Evolutionary conservation across 2,888 invertebrate genomes (phyloP), one percentile per base, ranked within the genome.

Genomic region (Altica lythri): DNA sequence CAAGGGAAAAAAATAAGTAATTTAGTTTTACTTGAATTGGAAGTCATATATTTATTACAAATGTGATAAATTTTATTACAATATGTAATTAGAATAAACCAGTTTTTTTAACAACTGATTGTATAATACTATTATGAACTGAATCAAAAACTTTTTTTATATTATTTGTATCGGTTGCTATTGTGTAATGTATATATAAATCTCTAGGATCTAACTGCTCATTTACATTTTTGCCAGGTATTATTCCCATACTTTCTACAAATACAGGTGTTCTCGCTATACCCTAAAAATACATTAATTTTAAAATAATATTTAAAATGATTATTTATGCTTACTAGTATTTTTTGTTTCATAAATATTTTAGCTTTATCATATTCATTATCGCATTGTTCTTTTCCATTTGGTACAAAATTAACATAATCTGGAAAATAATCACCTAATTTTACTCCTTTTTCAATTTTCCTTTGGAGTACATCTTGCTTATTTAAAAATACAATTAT

Each of bases 401-500:
- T 66, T 0, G 78, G 75, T 6, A 75, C 69, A 67, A 80, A 89
- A n/a, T 78, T 63, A 2, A 75, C 67, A 67, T 83, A 90, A 53
- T 85, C 80, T 0, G 87, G 86, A 75, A 89, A 89, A 73, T 86
- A 84, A 1, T 81, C 77, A 1, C 78, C 83, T 45, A 90, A 80
- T 49, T 78, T 79, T 58, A 81, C 80, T 10, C 88, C 89, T 44
- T 81, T 80, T n/a, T 81, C 75, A 42, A 91, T 80, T 75, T 92
- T 92, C 40, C 81, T 79, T 62, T 86, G 81, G 45, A 92, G 77
- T 2, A 89, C 76, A 70, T 92, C 91, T 69, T 90, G 89, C 71
- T 92, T 92, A 74, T 92, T 92, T 27, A 92, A 79, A 74, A 92
- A 92, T 5, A 92, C 83, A 42, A 92, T 89, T 30, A 91, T 77